A percentile compares a stretch with the other conserved stretches of the same genome.
Conservation (phyloP, 2,888 invertebrate species). For the Spilosoma lubricipeda region DNA sequence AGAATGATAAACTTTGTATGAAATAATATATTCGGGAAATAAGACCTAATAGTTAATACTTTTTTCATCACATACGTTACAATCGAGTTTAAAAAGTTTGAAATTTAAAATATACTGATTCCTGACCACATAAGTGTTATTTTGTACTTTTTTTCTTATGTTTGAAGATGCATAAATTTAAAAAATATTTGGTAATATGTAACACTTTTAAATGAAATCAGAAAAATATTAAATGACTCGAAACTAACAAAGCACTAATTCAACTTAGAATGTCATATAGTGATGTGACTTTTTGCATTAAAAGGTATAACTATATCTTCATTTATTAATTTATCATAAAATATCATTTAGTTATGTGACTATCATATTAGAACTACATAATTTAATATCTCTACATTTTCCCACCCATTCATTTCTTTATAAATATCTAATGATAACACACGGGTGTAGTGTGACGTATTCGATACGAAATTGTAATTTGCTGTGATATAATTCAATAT, state of each 20-base stretch:
- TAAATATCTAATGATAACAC: constrained; percentile 25
- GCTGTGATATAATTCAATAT: constrained; percentile 85
- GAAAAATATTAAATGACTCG: neutral
- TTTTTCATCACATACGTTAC: neutral
- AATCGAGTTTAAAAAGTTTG: neutral
- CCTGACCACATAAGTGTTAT: neutral
- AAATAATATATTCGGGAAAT: neutral
- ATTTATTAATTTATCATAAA: neutral
- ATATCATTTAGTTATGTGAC: neutral
- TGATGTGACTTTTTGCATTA: too few relatives aligned
- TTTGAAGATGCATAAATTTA: too few relatives aligned
- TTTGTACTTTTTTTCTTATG: too few relatives aligned
- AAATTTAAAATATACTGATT: neutral
- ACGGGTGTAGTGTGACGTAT: constrained; percentile 64
- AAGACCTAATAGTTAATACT: neutral
- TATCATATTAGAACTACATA: neutral
- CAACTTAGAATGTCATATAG: neutral
- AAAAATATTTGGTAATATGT: too few relatives aligned
- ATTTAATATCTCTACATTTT: neutral
- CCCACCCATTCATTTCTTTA: neutral
- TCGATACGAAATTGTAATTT: constrained; percentile 83
- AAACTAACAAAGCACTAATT: neutral
- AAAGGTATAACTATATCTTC: too few relatives aligned
- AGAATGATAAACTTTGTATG: neutral
- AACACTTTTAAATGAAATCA: too few relatives aligned